Percentiles rank a stretch among this genome's conserved stretches.
Evolutionary conservation across 2,888 invertebrate species (phyloP).

Genomic region (Nebria brevicollis): DNA sequence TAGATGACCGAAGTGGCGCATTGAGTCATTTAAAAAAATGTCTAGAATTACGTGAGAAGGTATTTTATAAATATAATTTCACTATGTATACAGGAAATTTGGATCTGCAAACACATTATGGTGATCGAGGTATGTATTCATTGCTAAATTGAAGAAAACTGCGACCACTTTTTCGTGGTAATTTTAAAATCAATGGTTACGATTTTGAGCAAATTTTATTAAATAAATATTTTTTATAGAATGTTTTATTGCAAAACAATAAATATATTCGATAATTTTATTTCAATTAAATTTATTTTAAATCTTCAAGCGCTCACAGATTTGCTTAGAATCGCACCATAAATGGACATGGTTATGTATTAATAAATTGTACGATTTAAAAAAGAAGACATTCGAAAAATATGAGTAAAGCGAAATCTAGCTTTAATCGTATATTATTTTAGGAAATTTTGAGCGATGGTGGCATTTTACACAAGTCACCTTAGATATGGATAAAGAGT

Average conservation of each 20-base stretch:
- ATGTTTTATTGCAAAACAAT: too few species aligned
- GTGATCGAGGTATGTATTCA: constrained; percentile 61
- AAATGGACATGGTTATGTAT: too few species aligned
- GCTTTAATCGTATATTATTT: background rate
- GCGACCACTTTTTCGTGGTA: too few species aligned
- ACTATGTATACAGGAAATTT: constrained; percentile 61
- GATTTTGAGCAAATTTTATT: too few species aligned
- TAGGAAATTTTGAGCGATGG: constrained; percentile 18
- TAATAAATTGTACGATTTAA: background rate
- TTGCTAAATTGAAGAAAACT: background rate
- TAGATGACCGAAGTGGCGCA: constrained; percentile 57
- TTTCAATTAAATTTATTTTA: too few species aligned
- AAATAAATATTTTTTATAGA: too few species aligned
- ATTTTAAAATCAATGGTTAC: too few species aligned
- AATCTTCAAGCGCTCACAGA: too few species aligned
- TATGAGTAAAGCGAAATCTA: too few species aligned
- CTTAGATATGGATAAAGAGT: constrained; percentile 13
- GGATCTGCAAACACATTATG: constrained; percentile 66
- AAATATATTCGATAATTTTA: too few species aligned
- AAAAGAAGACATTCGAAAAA: background rate
- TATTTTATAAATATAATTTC: constrained; percentile 66
- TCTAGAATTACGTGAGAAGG: constrained; percentile 61
- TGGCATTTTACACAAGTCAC: constrained; percentile 20
- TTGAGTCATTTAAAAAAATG: constrained; percentile 62
- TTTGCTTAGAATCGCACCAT: too few species aligned